Base-by-base conservation (phyloP, 2,797 vertebrate genomes). In the Phoebastria nigripes region DNA sequence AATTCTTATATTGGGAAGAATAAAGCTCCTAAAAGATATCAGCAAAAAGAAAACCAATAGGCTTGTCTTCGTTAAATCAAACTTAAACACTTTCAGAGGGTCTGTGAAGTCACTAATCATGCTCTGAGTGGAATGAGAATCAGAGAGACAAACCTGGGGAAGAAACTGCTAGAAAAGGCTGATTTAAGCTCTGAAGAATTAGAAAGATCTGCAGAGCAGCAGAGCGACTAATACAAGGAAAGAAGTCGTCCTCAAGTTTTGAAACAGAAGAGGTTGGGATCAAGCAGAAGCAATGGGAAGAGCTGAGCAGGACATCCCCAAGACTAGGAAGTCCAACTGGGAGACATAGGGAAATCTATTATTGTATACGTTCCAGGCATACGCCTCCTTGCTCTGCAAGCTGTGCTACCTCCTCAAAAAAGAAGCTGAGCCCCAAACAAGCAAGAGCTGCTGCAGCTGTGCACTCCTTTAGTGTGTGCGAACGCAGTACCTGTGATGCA, bases 61-160 rank as follows among this genome's bases (percentile, higher is more conserved):
- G 0, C 0, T 35, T 73, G 12, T 24, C 42, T 79, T 37, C 3
- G 1, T 51, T 51, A 46, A 66, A 79, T 33, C 10, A 61, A 87
- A 77, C 12, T 22, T 56, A 35, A 83, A 47, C 4, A 13, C 5
- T 77, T 77, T 12, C 14, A 90, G 37, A 29, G 16, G 8, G 17
- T 52, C 31, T 72, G 22, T 72, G 76, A 58, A 76, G 16, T 69
- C n/a, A 41, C 15, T 73, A 54, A 61, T 65, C 29, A 16, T 22
- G 8, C 22, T 41, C 44, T 29, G 39, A 54, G 24, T 18, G 17
- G n/a, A 90, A 56, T 16, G 22, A 80, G 66, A 71, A 51, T 44
- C 35, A 47, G 49, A 67, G 59, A 89, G 39, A 62, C 14, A 84
- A 85, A 91, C 25, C 8, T 72, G 69, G 6, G 28, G 28, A 20